phyloP scores from a whole-genome alignment of 2,888 invertebrate genomes.

The Tenthredo mesomela region DNA sequence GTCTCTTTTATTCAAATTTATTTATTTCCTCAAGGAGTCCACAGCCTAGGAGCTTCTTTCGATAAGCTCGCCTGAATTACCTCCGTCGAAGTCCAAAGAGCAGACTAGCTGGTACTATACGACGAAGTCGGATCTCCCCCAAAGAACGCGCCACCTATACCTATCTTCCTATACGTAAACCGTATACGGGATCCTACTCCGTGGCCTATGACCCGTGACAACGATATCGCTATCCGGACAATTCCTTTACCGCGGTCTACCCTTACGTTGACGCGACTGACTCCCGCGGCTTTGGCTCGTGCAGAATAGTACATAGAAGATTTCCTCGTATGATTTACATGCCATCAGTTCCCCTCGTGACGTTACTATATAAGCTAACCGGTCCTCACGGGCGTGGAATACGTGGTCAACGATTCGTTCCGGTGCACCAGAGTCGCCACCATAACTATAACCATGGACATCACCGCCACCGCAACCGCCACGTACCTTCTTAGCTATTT shows the following conservation, averaged over 20 bases:
- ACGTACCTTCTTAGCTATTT: neutral
- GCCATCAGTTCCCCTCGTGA: conserved; percentile 68
- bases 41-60: neutral
- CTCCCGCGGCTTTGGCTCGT: conserved; percentile 29
- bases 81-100: neutral
- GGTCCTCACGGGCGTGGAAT: conserved; percentile 71
- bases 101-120: neutral
- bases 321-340: conserved; percentile 70
- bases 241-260: conserved; percentile 37
- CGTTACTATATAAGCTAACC: conserved; percentile 71
- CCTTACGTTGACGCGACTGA: conserved; percentile 31
- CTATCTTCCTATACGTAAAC: neutral
- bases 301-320: conserved; percentile 58
- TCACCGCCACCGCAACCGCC: neutral
- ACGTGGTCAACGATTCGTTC: conserved; percentile 65
- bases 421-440: conserved; percentile 45
- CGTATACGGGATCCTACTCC: conserved; percentile 18
- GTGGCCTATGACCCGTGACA: conserved; percentile 34
- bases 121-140: neutral
- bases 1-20: conserved; percentile 54
- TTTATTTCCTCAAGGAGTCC: conserved; percentile 22
- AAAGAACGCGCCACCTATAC: neutral
- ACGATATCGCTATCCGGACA: conserved; percentile 45
- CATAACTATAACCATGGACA: conserved; percentile 47
- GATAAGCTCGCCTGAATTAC: conserved; percentile 25